A percentile compares a stretch with the other conserved stretches of the same genome.
Conservation (phyloP, 2,113 vertebrate species). For the Circaetus gallicus region DNA sequence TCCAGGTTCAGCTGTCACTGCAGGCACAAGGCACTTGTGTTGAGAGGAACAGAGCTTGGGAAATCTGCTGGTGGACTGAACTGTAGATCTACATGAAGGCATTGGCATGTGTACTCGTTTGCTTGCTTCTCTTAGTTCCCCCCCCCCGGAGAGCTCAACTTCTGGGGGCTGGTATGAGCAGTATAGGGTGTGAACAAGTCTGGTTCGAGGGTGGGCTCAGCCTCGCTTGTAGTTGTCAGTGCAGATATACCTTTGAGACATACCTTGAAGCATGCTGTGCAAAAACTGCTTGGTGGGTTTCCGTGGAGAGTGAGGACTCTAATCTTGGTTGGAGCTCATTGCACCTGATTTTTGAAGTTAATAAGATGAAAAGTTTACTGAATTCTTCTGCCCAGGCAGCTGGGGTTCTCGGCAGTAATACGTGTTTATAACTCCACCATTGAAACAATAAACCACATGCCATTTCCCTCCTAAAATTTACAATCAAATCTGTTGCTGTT, state of each 20-base stretch:
- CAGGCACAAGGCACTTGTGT: background rate
- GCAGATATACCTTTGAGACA: background rate
- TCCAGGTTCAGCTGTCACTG: background rate
- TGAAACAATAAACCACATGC: conserved; percentile 47
- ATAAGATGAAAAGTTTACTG: background rate
- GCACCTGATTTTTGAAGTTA: conserved; percentile 44
- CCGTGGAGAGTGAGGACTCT: background rate
- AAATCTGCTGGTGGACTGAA: background rate
- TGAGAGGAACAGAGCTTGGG: background rate
- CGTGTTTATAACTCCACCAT: conserved; percentile 15
- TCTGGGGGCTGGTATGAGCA: background rate
- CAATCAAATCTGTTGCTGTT: conserved; percentile 19
- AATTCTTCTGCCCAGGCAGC: conserved; percentile 23
- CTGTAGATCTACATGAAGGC: background rate
- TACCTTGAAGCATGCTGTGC: background rate
- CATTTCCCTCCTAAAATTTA: conserved; percentile 58
- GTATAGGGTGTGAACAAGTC: background rate
- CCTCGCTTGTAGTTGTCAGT: background rate
- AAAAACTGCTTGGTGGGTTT: background rate
- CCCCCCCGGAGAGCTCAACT: background rate
- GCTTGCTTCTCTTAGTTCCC: background rate
- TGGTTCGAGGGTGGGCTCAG: background rate
- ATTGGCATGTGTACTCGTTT: accelerated
- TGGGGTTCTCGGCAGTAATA: conserved; percentile 31
- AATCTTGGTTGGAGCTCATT: background rate